Evolutionary conservation across 2,888 invertebrate species (phyloP).

Genomic region (Leptinotarsa juncta): DNA sequence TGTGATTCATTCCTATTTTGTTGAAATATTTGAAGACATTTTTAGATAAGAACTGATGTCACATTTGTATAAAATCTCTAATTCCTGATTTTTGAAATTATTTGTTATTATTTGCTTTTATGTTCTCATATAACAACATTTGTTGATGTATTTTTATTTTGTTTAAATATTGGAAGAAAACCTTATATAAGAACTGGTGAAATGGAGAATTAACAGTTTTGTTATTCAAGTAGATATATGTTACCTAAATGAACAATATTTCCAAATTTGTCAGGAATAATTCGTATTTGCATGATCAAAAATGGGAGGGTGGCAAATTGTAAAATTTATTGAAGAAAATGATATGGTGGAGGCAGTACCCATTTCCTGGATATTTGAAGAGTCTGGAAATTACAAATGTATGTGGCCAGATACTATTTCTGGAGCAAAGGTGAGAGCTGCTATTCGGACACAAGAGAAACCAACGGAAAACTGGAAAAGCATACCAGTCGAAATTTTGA

Average conservation of each 20-base stretch:
- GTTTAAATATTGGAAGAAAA: not conserved
- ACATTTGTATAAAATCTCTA: too few species aligned
- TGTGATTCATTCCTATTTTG: too few species aligned
- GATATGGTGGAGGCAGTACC: constrained; percentile 22
- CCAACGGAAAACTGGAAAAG: constrained; percentile 23
- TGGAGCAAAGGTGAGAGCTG: constrained; percentile 26
- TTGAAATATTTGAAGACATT: too few species aligned
- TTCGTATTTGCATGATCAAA: not conserved
- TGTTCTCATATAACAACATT: not conserved
- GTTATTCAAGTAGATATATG: not conserved
- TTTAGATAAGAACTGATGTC: too few species aligned
- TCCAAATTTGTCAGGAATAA: not conserved
- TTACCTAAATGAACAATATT: not conserved
- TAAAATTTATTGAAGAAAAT: constrained; percentile 21
- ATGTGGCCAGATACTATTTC: constrained; percentile 21
- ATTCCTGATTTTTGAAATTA: too few species aligned
- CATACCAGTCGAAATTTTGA: constrained; percentile 24
- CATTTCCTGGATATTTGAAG: constrained; percentile 8
- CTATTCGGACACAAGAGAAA: constrained; percentile 21
- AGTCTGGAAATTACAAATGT: constrained; percentile 6
- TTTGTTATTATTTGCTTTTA: not conserved
- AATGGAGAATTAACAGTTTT: too few species aligned
- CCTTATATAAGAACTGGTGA: not conserved
- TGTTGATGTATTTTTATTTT: not conserved
- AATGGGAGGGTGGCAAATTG: constrained; percentile 1